Base-by-base conservation (phyloP, 2,797 vertebrate genomes). In the Gadopsis bispinosus region DNA sequence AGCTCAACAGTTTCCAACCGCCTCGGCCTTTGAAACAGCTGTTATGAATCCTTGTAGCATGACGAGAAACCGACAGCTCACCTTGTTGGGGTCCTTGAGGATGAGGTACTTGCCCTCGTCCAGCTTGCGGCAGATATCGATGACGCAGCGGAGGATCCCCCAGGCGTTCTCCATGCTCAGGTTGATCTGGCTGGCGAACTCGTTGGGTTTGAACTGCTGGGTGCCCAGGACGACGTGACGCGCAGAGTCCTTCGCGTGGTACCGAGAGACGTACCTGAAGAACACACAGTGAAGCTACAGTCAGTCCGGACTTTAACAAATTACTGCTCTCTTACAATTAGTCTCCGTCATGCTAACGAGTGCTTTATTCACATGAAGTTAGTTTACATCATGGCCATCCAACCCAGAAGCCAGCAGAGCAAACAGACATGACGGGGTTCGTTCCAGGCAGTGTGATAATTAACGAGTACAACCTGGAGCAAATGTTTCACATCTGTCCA, bases 161-260 rank as follows among this genome's bases (percentile, higher is more conserved):
- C 98, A 99, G 77, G 97, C 98, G 0, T 99, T 99, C 94, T 99
- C 98, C 93, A 99, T 98, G 73, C 97, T 99, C 94, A 99, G 95
- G 94, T 99, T 99, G 86, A 99, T 99, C 95, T 99, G 98, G 93
- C 97, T 99, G 94, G 98, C 98, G 14, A 99, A 99, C 94, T 99
- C 98, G 37, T 97, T 98, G 54, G 98, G 98, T 87, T 99, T 99
- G 95, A 99, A 99, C 94, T 99, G 98, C 94, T 99, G 98, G 0
- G 98, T 99, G 63, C 98, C 98, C 87, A 99, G 94, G 90, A 99
- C 93, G 73, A 99, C 98, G 0, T 99, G 98, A 53, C 98, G 97
- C 0, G 98, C 94, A 0, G 98, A 99, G 93, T 99, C 98, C 81
- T 99, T 99, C 26, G 96, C 97, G 0, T 99, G 98, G 94, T 99